phyloP scores from a whole-genome alignment of 2,113 vertebrate genomes.

The Phrynosoma blainvillii region DNA sequence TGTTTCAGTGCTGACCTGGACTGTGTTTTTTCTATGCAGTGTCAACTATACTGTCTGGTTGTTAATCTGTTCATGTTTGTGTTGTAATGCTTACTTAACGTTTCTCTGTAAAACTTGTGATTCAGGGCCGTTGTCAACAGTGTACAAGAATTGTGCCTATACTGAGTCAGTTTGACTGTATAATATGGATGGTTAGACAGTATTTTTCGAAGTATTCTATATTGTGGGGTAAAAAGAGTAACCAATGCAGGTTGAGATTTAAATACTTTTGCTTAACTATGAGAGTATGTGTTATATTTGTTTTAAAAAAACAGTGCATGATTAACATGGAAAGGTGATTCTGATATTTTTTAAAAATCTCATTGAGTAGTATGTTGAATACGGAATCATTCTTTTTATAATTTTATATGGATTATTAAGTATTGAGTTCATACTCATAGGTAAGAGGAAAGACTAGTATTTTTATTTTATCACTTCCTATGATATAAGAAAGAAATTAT shows the following conservation, averaged over 20 bases:
- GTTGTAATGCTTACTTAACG: slow-evolving; percentile 86
- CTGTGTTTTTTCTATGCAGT: slow-evolving; percentile 93
- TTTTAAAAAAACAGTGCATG: slow-evolving; percentile 77
- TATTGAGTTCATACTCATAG: slow-evolving; percentile 69
- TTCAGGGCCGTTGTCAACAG: slow-evolving; percentile 85
- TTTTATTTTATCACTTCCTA: slow-evolving; percentile 65
- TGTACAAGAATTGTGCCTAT: slow-evolving; percentile 88
- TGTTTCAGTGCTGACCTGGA: slow-evolving; percentile 85
- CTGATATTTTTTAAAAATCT: slow-evolving; percentile 72
- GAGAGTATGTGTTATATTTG: slow-evolving; percentile 68
- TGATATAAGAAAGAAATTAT: slow-evolving; percentile 57
- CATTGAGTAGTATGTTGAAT: slow-evolving; percentile 61
- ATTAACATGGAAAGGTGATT: slow-evolving; percentile 76
- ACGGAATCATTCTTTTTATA: slow-evolving; percentile 63
- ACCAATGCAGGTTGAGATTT: slow-evolving; percentile 68
- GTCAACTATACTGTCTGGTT: slow-evolving; percentile 83
- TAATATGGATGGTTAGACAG: slow-evolving; percentile 75
- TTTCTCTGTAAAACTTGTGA: slow-evolving; percentile 86
- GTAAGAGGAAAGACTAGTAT: slow-evolving; percentile 63
- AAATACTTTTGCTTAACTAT: slow-evolving; percentile 66
- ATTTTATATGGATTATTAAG: slow-evolving; percentile 71
- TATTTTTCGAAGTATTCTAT: slow-evolving; percentile 72
- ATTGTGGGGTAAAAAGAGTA: slow-evolving; percentile 67
- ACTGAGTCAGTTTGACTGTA: slow-evolving; percentile 83
- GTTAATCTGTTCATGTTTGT: slow-evolving; percentile 86